Evolutionary conservation across 2,113 vertebrate genomes (phyloP).

Genomic region (Boleophthalmus pectinirostris): DNA sequence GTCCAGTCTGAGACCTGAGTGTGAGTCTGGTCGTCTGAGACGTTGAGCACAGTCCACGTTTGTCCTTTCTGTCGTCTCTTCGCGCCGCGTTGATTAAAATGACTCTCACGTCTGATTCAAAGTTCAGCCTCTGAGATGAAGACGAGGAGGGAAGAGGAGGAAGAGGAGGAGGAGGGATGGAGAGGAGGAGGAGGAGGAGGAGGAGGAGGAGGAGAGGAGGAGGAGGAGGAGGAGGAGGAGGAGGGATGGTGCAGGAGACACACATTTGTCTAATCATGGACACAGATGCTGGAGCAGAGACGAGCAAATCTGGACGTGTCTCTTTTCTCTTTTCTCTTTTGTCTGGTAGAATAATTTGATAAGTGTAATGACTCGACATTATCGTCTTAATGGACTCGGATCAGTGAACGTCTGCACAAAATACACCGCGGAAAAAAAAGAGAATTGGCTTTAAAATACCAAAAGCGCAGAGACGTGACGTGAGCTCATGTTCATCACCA

Average conservation of each 20-base stretch:
- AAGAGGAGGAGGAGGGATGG: neutral
- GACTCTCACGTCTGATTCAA: constrained; percentile 80
- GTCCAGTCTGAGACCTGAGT: no score
- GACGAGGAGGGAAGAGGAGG: constrained; percentile 32
- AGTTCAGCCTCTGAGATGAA: constrained; percentile 77
- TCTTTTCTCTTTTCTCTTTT: no score
- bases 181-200: neutral
- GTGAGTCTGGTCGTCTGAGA: neutral
- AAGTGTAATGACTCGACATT: no score
- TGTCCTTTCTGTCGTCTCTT: constrained; percentile 66
- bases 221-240: no score
- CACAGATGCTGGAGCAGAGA: neutral
- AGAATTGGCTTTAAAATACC: no score
- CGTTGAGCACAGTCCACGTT: constrained; percentile 61
- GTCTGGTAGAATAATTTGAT: no score
- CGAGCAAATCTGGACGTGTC: no score
- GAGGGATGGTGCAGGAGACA: neutral
- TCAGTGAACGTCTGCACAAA: no score
- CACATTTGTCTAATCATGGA: neutral
- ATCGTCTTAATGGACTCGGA: no score
- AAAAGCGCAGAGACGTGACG: no score
- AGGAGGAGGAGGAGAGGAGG: neutral
- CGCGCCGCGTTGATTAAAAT: constrained; percentile 70
- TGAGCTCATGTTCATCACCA: no score
- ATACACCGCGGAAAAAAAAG: no score